Conservation (phyloP, 2,797 vertebrate genomes). For the Artibeus lituratus region DNA sequence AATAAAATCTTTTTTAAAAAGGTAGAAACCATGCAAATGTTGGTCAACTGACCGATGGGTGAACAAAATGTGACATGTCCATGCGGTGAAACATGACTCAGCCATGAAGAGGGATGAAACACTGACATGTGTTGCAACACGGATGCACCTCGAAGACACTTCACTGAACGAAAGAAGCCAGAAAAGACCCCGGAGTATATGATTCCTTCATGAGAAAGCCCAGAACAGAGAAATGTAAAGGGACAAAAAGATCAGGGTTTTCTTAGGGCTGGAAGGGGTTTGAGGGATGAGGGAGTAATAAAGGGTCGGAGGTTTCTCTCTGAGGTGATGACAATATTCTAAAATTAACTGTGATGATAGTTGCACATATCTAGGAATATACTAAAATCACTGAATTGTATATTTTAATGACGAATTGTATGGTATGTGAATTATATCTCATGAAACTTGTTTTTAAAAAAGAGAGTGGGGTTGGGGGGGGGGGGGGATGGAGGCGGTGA, state of each 20-base stretch:
- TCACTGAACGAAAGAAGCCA: neutral
- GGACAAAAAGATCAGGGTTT: neutral
- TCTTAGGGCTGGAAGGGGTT: neutral
- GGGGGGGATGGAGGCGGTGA: neutral
- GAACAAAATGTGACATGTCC: neutral
- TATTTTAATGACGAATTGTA: neutral
- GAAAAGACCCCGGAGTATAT: neutral
- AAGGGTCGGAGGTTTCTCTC: neutral
- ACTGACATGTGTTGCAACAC: neutral
- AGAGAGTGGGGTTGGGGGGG: rapidly evolving
- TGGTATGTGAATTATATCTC: neutral
- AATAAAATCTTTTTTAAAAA: no score
- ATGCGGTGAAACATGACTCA: neutral
- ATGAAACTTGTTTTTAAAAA: conserved; percentile 16
- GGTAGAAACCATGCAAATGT: neutral
- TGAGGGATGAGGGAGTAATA: no score
- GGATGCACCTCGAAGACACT: neutral
- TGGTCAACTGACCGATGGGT: neutral
- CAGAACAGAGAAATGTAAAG: neutral
- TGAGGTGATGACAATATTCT: neutral
- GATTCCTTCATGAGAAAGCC: neutral
- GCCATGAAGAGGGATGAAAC: neutral
- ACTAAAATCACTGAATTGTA: neutral
- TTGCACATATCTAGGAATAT: neutral
- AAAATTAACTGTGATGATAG: neutral